Percentiles rank a stretch among this genome's conserved stretches.
phyloP scores from a whole-genome alignment of 2,113 vertebrate genomes.

The Pelecanoides urinatrix region DNA sequence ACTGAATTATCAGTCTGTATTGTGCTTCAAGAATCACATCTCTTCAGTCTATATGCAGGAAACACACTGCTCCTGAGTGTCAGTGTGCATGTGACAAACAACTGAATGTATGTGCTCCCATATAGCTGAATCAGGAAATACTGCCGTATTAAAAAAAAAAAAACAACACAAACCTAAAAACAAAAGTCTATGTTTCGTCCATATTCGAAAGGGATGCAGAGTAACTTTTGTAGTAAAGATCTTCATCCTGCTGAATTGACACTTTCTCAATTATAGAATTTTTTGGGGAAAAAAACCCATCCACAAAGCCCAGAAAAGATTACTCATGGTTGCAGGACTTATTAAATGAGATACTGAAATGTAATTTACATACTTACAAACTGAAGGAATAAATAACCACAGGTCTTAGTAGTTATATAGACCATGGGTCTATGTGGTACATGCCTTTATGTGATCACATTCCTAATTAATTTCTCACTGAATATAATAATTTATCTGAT shows the following conservation, averaged over 20 bases:
- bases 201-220: neutral
- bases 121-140: neutral
- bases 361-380: neutral
- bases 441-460: neutral
- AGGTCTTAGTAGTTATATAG: neutral
- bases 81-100: neutral
- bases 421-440: neutral
- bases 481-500: neutral
- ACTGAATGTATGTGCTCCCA: neutral
- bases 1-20: neutral
- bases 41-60: neutral
- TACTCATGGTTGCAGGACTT: neutral
- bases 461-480: neutral
- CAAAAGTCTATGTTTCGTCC: neutral
- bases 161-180: too few species aligned
- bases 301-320: neutral
- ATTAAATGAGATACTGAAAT: neutral
- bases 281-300: neutral
- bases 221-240: neutral
- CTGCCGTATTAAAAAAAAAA: neutral
- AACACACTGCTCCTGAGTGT: neutral
- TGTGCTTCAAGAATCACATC: neutral
- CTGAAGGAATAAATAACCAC: neutral
- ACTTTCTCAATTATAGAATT: neutral
- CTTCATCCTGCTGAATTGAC: neutral